Evolutionary conservation across 2,797 vertebrate species (phyloP).

Genomic region (Poeciliopsis infans): DNA sequence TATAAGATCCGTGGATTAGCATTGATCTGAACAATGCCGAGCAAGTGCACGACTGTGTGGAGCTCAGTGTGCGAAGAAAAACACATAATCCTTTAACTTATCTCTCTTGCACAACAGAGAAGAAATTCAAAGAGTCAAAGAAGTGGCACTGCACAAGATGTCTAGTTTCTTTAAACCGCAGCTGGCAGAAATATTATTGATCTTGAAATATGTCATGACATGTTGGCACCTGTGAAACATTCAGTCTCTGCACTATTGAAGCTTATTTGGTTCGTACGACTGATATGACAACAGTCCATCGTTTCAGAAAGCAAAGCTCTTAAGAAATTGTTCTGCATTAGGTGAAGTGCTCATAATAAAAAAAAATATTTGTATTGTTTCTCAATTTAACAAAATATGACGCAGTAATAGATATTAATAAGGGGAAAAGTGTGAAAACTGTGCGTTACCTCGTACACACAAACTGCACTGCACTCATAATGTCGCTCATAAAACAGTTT

Average conservation of each 20-base stretch:
- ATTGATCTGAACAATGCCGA: constrained; percentile 23
- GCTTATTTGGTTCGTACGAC: no score
- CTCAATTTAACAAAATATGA: background rate
- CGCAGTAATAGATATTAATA: background rate
- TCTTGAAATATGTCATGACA: background rate
- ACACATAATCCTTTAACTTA: background rate
- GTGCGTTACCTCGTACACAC: background rate
- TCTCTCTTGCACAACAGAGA: no score
- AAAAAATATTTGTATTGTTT: background rate
- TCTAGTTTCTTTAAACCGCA: background rate
- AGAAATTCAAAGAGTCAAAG: background rate
- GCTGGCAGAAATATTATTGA: background rate
- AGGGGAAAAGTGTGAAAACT: background rate
- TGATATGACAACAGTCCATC: no score
- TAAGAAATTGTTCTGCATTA: no score
- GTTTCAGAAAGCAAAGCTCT: no score
- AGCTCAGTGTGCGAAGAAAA: constrained; percentile 16
- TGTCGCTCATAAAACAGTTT: background rate
- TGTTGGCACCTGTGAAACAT: background rate
- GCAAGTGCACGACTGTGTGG: constrained; percentile 15
- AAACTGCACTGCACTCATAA: background rate
- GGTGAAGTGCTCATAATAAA: background rate
- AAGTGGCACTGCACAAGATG: background rate
- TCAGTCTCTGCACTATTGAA: background rate
- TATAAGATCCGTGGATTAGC: constrained; percentile 30